phyloP scores from a whole-genome alignment of 1,140 invertebrate species.

The Drosophila busckii region DNA sequence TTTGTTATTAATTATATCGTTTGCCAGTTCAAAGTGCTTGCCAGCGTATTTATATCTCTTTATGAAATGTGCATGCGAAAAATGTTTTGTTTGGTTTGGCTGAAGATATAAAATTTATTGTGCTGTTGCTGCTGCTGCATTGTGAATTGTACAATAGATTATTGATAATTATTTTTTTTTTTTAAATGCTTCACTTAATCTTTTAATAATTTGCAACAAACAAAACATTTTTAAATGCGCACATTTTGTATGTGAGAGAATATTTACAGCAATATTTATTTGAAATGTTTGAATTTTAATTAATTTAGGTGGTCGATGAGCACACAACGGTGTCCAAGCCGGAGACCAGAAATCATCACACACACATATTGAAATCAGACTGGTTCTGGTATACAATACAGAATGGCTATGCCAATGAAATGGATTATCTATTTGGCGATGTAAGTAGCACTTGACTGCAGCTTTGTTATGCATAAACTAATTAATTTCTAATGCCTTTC shows the following conservation, averaged over 20 bases:
- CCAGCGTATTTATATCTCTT: too few species aligned
- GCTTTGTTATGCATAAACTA: background rate
- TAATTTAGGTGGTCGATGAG: conserved; percentile 88
- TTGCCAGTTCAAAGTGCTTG: conserved; percentile 69
- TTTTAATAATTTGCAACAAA: conserved; percentile 33
- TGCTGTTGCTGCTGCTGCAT: conserved; percentile 54
- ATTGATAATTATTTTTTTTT: conserved; percentile 20
- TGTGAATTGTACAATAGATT: conserved; percentile 35
- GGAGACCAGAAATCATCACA: conserved; percentile 81
- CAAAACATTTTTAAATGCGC: conserved; percentile 44
- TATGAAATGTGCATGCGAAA: conserved; percentile 70
- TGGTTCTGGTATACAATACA: conserved; percentile 98
- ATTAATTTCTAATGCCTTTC: background rate
- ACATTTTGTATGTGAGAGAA: conserved; percentile 11
- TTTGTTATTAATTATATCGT: too few species aligned
- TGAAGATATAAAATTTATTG: conserved; percentile 53
- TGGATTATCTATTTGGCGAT: conserved; percentile 91
- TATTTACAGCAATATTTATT: background rate
- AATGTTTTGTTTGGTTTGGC: conserved; percentile 66
- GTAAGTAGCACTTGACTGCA: conserved; percentile 79
- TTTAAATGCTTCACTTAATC: conserved; percentile 51
- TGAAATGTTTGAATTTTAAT: background rate
- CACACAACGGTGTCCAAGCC: conserved; percentile 85
- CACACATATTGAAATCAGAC: conserved; percentile 91
- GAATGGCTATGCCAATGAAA: conserved; percentile 95